Base-by-base conservation (phyloP, 2,888 invertebrate genomes). In the Thecocarcelia acutangulata region DNA sequence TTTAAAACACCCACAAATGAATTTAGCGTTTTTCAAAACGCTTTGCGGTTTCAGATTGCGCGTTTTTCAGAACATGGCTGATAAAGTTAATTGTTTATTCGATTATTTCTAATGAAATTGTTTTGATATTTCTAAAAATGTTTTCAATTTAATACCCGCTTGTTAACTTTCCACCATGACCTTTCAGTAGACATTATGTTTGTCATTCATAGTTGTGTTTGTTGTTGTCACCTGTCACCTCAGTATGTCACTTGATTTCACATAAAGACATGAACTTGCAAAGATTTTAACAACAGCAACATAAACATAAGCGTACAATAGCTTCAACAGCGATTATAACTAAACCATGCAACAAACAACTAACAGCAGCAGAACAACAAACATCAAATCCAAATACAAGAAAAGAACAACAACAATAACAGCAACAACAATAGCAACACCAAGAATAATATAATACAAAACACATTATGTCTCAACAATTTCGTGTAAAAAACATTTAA, bases 401-500 rank as follows among this genome's bases (percentile, higher is more conserved):
- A 19, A 28, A 59, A 75, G 3, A 59, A 50, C 24, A 54, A n/a
- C 33, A 28, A 76, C 15, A 48, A 64, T 15, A 64, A 15, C 2
- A 63, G 2, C 44, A 59, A 52, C 37, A 37, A 0, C 8, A 24
- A 15, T 5, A 61, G 9, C 46, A 46, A 21, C 11, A 54, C 19
- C n/a, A 28, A 73, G 12, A 5, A 28, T 1, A 40, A 42, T n/a
- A 17, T 0, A 40, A n/a, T 12, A 19, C 4, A 12, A 76, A 33
- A 52, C 59, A 70, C 70, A 78, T 78, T 72, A 82, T 70, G 74
- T 82, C 78, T 61, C 28, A 80, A 79, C 80, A 77, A 81, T 76
- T 83, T 87, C 87, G 87, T 87, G 87, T 86, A 85, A 84, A 84
- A 85, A 86, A 86, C 86, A 87, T 88, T 86, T 88, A 87, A 87